These are phyloP conservation scores for Ricordea florida DNA, from an alignment of 92 coral and sea anemone species.

Conservation along the genomic window DNA sequence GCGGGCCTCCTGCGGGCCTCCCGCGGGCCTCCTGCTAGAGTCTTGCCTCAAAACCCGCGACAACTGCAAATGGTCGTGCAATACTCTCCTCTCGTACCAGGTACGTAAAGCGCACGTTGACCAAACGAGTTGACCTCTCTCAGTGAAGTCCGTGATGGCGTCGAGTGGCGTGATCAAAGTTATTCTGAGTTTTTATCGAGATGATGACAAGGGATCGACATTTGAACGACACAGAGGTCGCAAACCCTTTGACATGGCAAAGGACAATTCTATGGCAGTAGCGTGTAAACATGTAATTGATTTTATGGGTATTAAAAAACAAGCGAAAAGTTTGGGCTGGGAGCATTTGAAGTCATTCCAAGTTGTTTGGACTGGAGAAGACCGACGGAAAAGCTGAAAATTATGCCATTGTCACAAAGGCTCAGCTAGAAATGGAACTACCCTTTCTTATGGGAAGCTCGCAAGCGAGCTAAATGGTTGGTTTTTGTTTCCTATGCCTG, in stretches of 20 bases:
- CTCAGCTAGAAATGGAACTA: no score
- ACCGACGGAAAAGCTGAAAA: conserved; percentile 35
- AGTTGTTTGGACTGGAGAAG: conserved; percentile 32
- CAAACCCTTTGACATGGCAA: conserved; percentile 26
- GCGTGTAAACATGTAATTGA: conserved; percentile 22
- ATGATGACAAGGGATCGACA: conserved; percentile 26
- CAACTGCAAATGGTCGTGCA: no score
- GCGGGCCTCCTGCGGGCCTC: no score
- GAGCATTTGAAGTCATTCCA: conserved; percentile 19
- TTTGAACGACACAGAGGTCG: conserved; percentile 48
- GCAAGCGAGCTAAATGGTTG: no score
- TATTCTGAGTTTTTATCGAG: conserved; percentile 36
- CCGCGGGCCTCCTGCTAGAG: no score
- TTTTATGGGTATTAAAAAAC: conserved; percentile 27
- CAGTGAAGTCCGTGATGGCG: neutral
- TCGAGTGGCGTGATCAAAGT: conserved; percentile 45
- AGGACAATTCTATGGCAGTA: conserved; percentile 8
- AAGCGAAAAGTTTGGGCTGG: conserved; percentile 31
- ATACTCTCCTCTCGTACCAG: no score
- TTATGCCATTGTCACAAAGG: no score
- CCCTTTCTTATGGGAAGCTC: no score
- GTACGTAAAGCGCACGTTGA: no score
- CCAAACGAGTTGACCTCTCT: no score
- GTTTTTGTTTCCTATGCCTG: no score
- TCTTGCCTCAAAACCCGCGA: no score